These are phyloP conservation scores for Amphiura filiformis DNA, from an alignment of 35 echinoderm and acorn worm genomes.

Conservation along the genomic window DNA sequence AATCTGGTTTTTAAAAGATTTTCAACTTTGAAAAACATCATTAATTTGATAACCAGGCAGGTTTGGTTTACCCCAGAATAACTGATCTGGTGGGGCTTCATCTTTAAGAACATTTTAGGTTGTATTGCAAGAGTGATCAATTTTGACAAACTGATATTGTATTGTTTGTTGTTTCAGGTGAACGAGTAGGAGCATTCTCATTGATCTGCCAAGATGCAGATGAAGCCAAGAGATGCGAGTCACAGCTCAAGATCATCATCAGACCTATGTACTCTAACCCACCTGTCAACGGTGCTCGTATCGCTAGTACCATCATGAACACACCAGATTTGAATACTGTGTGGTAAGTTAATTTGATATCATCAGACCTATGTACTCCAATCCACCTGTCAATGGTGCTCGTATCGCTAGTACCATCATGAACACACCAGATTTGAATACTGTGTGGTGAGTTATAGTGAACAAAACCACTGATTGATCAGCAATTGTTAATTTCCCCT, in stretches of 20 bases:
- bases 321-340: conserved; percentile 74
- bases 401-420: conserved; percentile 78
- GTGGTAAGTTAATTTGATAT: conserved; percentile 67
- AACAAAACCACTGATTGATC: no score
- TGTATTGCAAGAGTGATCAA: no score
- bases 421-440: conserved; percentile 82
- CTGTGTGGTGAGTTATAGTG: conserved; percentile 66
- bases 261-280: conserved; percentile 92
- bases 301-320: conserved; percentile 79
- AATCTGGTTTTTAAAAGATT: no score
- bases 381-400: conserved; percentile 73
- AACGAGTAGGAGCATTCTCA: conserved; percentile 78
- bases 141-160: no score
- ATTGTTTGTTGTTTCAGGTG: conserved; percentile 58
- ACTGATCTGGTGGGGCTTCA: no score
- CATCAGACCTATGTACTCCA: conserved; percentile 56
- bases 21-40: no score
- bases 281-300: conserved; percentile 74
- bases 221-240: conserved; percentile 84
- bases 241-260: conserved; percentile 95
- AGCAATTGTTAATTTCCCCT: no score
- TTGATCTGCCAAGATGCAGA: conserved; percentile 70
- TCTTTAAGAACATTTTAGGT: no score
- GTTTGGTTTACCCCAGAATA: no score
- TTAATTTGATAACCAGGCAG: no score